phyloP scores from a whole-genome alignment of 2,113 vertebrate species.

The Probosciger aterrimus region DNA sequence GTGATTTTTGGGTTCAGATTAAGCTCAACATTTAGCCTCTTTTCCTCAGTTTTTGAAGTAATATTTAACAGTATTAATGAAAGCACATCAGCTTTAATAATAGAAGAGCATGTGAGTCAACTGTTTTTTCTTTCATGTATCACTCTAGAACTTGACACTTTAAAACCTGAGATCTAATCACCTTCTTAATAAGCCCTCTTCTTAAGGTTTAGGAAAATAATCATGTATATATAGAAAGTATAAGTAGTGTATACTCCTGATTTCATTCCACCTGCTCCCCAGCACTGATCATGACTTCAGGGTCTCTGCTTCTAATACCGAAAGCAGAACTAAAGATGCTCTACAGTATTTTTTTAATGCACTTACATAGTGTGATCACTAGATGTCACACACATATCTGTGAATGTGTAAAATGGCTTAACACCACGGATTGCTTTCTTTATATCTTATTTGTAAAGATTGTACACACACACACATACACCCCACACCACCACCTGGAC shows the following conservation, averaged over 20 bases:
- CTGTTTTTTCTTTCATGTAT: neutral
- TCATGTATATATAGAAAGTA: neutral
- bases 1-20: neutral
- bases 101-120: neutral
- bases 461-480: neutral
- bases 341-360: neutral
- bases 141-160: neutral
- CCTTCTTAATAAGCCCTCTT: neutral
- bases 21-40: neutral
- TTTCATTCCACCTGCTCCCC: accelerated
- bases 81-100: neutral
- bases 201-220: neutral
- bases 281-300: neutral
- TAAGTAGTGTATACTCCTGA: too few species aligned
- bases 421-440: neutral
- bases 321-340: neutral
- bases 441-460: neutral
- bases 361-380: conserved; percentile 25
- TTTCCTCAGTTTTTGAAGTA: neutral
- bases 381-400: conserved; percentile 61
- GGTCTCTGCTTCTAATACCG: neutral
- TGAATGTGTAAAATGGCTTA: neutral
- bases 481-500: neutral
- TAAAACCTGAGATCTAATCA: neutral
- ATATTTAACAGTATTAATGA: neutral